Evolutionary conservation across 2,888 invertebrate species (phyloP), one percentile per base, ranked within the genome.

Genomic region (Pardosa pseudoannulata): DNA sequence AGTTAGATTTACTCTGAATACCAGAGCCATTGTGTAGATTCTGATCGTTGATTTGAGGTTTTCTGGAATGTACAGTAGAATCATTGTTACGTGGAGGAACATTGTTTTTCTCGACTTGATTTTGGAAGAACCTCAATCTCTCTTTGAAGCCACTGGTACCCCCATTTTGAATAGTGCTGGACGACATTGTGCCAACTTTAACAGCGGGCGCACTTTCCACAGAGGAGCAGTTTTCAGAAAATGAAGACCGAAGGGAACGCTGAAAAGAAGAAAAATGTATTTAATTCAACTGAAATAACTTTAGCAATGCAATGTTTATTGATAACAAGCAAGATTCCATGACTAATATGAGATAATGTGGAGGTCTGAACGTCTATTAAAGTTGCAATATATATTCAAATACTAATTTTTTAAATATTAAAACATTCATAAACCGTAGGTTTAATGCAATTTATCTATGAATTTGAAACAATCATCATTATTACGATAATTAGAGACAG

Each of bases 41-140:
- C 3, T 74, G 23, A 19, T 50, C 70, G 36, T 71, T 86, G 19
- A 68, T 28, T 11, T 19, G 73, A 36, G 28, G 5, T 32, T 82
- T 82, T 62, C 46, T 32, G 23, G 67, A 13, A 27, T 23, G 7
- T 19, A 23, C 0, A 6, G 56, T 6, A 23, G 56, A 5, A 56
- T 56, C 23, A 23, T n/a, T 56, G 16, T 9, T 72, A 5, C 29
- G 13, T 41, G 50, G 50, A 36, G n/a, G 56, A 41, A 56, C 31
- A n/a, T 62, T 70, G 28, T 28, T 68, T 74, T 86, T 50, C 13
- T 87, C 70, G 7, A 78, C 78, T 65, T 87, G 87, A 16, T 29
- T 88, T 32, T 88, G 88, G 36, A 88, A 88, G 32, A 87, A 87
- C 27, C 75, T 50, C 19, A 87, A 50, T 29, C 78, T 87, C 31